Evolutionary conservation across 2,888 invertebrate genomes (phyloP), one percentile per base, ranked within the genome.

Genomic region (Allolobophora icterica): DNA sequence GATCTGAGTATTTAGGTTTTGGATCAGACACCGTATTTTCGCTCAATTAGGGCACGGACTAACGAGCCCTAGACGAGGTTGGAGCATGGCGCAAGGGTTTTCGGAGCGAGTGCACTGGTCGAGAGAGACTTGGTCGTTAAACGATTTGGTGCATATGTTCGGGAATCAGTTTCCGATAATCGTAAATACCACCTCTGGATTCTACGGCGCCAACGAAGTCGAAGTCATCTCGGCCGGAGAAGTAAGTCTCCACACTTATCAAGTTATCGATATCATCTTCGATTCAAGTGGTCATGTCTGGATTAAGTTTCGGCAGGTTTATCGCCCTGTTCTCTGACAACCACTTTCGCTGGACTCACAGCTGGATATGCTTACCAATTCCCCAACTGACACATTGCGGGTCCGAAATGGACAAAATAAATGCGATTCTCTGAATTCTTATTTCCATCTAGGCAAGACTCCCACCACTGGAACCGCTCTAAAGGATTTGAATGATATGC

Each of bases 141-240:
- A 21, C 87, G 87, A 34, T 6, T 38, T 87, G 87, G 34, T 38
- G 11, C 34, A 6, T 5, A 87, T 4, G 38, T 87, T 87, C 35
- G 87, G n/a, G 30, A 24, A 38, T 8, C 87, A 38, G 87, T 87
- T 87, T 87, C 87, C 87, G 34, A 17, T 87, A 24, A 38, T 87
- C 38, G 87, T 38, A 24, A 38, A 35, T 35, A 87, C 87, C 13
- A 19, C 24, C 3, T 35, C 35, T 21, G 87, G 87, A 87, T 87
- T 87, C 38, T 38, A 87, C 38, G 87, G 87, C 30, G 38, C 87
- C 33, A 87, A 87, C 34, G 87, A 87, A 87, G 35, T 38, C 87
- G 87, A 87, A 87, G 34, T 35, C 19, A 87, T 87, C 17, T 34
- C 87, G 24, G 34, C 87, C 34, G 87, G 38, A 35, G 34, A 87